These are phyloP conservation scores for Drosophila nr. medialis DNA, from an alignment of 2,888 invertebrate species.

Conservation along the genomic window DNA sequence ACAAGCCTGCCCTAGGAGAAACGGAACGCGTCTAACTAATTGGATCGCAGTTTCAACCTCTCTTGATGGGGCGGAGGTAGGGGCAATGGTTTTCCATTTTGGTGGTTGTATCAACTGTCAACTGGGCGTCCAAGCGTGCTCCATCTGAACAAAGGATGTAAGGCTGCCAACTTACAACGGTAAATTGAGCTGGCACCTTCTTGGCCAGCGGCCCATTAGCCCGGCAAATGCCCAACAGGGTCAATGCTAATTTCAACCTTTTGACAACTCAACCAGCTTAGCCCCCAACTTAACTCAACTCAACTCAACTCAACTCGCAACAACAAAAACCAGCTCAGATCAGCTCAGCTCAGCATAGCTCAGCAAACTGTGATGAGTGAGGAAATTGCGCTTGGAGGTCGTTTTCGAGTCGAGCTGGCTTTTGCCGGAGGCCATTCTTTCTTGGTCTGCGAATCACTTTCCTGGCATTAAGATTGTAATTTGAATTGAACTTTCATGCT, in stretches of 20 bases:
- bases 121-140: constrained; percentile 49
- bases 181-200: constrained; percentile 56
- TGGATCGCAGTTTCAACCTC: constrained; percentile 46
- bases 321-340: not conserved
- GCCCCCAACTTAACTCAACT: not conserved
- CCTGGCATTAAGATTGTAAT: constrained; percentile 73
- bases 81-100: constrained; percentile 15
- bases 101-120: constrained; percentile 5
- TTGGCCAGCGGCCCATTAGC: constrained; percentile 45
- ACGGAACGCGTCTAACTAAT: constrained; percentile 51
- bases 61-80: not conserved
- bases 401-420: not conserved
- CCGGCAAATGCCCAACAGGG: constrained; percentile 56
- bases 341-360: constrained; percentile 22
- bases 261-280: constrained; percentile 69
- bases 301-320: not conserved
- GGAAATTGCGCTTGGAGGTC: constrained; percentile 22
- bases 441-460: constrained; percentile 64
- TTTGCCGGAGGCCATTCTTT: constrained; percentile 41
- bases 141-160: constrained; percentile 58
- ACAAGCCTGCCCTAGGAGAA: constrained; percentile 55
- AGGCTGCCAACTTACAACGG: constrained; percentile 53
- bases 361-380: constrained; percentile 15
- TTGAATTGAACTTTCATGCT: constrained; percentile 78
- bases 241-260: constrained; percentile 78